Conservation (phyloP, 1,140 invertebrate genomes). For the Luehdorfia chinensis region DNA sequence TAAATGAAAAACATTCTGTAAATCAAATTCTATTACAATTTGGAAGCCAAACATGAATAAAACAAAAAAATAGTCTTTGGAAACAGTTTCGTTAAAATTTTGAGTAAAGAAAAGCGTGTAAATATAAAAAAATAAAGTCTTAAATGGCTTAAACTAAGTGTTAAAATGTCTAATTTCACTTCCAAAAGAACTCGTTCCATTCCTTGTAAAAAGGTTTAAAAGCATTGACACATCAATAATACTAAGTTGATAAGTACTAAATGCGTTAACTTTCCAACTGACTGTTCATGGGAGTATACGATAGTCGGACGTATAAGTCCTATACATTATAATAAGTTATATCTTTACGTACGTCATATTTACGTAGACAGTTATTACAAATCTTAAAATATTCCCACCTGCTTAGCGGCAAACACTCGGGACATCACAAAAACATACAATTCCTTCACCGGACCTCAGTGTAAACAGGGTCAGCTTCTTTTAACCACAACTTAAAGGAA, state of each 20-base stretch:
- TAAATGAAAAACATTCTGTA: no score
- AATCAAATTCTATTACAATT: no score
- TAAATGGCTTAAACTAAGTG: not conserved
- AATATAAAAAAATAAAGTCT: not conserved
- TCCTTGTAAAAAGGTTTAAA: constrained; percentile 70
- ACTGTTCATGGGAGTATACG: constrained; percentile 19
- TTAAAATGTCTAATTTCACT: constrained; percentile 7
- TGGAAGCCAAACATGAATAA: no score
- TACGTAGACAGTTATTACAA: constrained; percentile 18
- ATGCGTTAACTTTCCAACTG: constrained; percentile 14
- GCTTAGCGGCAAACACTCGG: constrained; percentile 22
- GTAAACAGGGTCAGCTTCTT: constrained; percentile 20
- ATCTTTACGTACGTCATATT: constrained; percentile 30
- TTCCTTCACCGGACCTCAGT: constrained; percentile 34
- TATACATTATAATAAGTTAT: constrained; percentile 33
- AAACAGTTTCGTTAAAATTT: no score
- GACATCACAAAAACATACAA: constrained; percentile 32
- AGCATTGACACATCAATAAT: constrained; percentile 54
- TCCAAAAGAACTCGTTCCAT: constrained; percentile 9
- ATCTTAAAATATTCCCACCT: constrained; percentile 21
- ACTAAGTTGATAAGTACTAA: constrained; percentile 60
- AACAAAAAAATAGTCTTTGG: no score
- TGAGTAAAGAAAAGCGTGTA: no score
- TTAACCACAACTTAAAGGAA: no score
- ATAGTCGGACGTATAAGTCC: no score